Base-by-base conservation (phyloP, 2,113 vertebrate genomes). In the Conger conger region DNA sequence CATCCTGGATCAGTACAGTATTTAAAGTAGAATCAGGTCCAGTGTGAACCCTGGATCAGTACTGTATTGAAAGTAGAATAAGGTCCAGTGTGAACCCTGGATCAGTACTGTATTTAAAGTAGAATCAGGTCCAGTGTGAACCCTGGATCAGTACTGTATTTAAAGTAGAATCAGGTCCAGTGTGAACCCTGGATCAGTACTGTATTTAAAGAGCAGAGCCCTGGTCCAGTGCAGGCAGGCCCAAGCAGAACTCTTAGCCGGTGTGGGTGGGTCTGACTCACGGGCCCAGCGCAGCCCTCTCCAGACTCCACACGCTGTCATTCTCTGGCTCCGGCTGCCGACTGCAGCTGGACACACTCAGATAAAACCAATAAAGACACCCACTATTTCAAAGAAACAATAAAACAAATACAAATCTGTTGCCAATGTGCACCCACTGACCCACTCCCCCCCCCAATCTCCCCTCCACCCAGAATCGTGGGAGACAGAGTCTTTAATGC, bases 371-470 rank as follows among this genome's bases (percentile, higher is more conserved):
- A 79, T 23, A 63, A 42, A 27, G 30, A 35, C 35, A 27, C 54
- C 45, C 76, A 20, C 76, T 9, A 35, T 84, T 77, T 50, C 1
- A 33, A 33, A 11, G 23, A 33, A 73, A 30, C 27, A 33, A 73
- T 33, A 33, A 73, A 73, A 73, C n/a, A 33, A 33, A 33, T 53
- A 20, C 5, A 84, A 79, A 79, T 78, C 42, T 77, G 82, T n/a
- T 83, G 37, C 45, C 78, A 50, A 54, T 73, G n/a, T 63, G 9
- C 37, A 50, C 42, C 27, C 27, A 42, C 13, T 40, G 33, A n/a
- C 76, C 50, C 57, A 18, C 57, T 7, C 53, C 53, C 57, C 57
- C 7, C 57, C 57, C 18, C 57, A 7, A 1, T 23, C 57, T 63
- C 8, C 20, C 57, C 23, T 63, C 23, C 20, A 0, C 11, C 57